Evolutionary conservation across 2,113 vertebrate genomes (phyloP), one percentile per base, ranked within the genome.

Genomic region (Ammodytes dubius): DNA sequence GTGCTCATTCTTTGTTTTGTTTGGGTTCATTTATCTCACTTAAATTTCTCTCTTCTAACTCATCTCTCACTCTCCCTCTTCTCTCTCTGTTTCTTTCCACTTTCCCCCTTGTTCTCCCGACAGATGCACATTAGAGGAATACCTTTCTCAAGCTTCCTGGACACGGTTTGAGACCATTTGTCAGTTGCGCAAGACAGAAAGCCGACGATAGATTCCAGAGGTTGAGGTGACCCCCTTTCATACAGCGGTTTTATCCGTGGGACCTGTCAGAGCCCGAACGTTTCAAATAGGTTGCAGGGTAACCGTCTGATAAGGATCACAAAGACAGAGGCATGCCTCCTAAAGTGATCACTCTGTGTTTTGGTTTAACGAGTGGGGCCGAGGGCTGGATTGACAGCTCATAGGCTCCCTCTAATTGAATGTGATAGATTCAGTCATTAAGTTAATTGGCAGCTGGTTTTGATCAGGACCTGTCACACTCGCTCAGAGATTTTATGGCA

Each of bases 361-460:
- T 93, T 85, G 82, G 80, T 89, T 90, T 79, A 92, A 64, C 67
- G 66, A 87, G 83, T 40, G 17, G 27, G 52, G 73, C 80, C 65
- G 35, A 77, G 85, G 59, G 70, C 69, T 77, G 83, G 90, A 93
- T 83, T 91, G 90, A 91, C 89, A 87, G 87, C 74, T 73, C 83
- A 46, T 78, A 68, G 76, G 40, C 78, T 64, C 12, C 72, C 84
- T 86, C 85, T 94, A 93, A 94, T 90, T 92, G 90, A 88, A 93
- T 77, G 92, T 90, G 93, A 93, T 89, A 81, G 91, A 88, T 89
- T 81, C 82, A 85, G 90, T 93, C 90, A 93, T 94, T 94, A 92
- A 79, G 91, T 88, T 93, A 93, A 93, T 93, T 93, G 88, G 85
- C 91, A 93, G 89, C 92, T 93, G 92, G 91, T 92, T 91, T 82